Conservation (phyloP, 2,113 vertebrate species). For the Copsychus sechellarum region DNA sequence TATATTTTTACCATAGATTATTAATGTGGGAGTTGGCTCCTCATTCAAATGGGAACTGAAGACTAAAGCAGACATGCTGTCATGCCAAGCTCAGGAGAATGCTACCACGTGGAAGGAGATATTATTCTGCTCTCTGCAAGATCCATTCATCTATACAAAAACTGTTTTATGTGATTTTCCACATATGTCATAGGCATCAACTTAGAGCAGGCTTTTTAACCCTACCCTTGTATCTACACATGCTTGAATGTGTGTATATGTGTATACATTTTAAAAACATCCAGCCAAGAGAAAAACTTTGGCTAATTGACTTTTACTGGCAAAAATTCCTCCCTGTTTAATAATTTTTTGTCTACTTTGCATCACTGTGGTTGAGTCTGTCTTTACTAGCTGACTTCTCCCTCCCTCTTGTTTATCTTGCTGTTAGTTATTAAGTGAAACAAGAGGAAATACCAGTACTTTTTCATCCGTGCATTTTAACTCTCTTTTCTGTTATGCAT, state of each 20-base stretch:
- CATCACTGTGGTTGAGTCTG: not conserved
- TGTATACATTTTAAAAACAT: not conserved
- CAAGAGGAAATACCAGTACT: not conserved
- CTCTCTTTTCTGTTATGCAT: not conserved
- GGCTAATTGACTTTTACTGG: not conserved
- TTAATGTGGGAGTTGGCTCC: conserved; percentile 26
- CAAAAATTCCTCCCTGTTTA: not conserved
- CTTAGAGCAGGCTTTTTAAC: not conserved
- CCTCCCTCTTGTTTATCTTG: conserved; percentile 1
- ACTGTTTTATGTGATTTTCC: not conserved
- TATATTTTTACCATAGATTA: conserved; percentile 31
- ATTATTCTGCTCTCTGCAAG: not conserved
- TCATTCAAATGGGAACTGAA: not conserved
- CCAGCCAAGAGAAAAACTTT: not conserved
- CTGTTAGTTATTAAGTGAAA: conserved; percentile 30
- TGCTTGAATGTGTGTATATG: not conserved
- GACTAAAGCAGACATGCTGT: conserved; percentile 7
- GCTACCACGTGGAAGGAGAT: not conserved
- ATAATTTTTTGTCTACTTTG: not conserved
- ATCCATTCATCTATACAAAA: not conserved
- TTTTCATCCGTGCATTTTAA: not conserved
- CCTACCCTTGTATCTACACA: not conserved
- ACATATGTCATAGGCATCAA: not conserved
- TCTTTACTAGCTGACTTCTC: not conserved
- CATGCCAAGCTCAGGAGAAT: conserved; percentile 12